Evolutionary conservation across 1,140 invertebrate genomes (phyloP).

Genomic region (Leptinotarsa texana): DNA sequence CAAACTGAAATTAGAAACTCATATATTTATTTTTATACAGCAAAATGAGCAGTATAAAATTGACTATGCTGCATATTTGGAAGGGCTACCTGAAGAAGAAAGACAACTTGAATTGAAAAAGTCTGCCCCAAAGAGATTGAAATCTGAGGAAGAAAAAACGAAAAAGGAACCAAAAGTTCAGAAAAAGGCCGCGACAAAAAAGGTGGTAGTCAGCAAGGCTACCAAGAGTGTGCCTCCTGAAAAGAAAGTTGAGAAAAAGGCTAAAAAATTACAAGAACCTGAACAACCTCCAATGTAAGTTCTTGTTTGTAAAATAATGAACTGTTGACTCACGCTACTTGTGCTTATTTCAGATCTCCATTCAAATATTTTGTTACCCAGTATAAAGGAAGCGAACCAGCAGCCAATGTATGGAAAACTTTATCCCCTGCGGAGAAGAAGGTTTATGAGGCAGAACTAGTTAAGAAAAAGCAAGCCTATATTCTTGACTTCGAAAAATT

Average conservation of each 20-base stretch:
- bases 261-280: slow-evolving; percentile 50
- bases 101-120: slow-evolving; percentile 53
- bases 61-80: slow-evolving; percentile 57
- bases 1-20: too few relatives aligned
- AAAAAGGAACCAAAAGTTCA: slow-evolving; percentile 29
- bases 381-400: slow-evolving; percentile 49
- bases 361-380: slow-evolving; percentile 54
- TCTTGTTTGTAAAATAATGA: background rate
- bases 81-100: slow-evolving; percentile 57
- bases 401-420: slow-evolving; percentile 51
- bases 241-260: slow-evolving; percentile 20
- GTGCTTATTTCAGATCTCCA: slow-evolving; percentile 48
- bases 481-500: slow-evolving; percentile 57
- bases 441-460: slow-evolving; percentile 51
- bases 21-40: slow-evolving; percentile 33
- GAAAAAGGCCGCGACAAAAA: slow-evolving; percentile 20
- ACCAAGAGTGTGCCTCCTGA: slow-evolving; percentile 28
- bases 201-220: slow-evolving; percentile 12
- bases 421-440: slow-evolving; percentile 51
- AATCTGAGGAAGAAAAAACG: slow-evolving; percentile 22
- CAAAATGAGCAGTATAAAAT: slow-evolving; percentile 55
- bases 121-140: slow-evolving; percentile 48
- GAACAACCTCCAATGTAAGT: slow-evolving; percentile 55
- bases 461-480: slow-evolving; percentile 52
- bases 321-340: background rate